A percentile compares a stretch with the other conserved stretches of the same genome.
These are phyloP conservation scores for Aplidium turbinatum DNA, from an alignment of 23 tunicate genomes.

Conservation along the genomic window DNA sequence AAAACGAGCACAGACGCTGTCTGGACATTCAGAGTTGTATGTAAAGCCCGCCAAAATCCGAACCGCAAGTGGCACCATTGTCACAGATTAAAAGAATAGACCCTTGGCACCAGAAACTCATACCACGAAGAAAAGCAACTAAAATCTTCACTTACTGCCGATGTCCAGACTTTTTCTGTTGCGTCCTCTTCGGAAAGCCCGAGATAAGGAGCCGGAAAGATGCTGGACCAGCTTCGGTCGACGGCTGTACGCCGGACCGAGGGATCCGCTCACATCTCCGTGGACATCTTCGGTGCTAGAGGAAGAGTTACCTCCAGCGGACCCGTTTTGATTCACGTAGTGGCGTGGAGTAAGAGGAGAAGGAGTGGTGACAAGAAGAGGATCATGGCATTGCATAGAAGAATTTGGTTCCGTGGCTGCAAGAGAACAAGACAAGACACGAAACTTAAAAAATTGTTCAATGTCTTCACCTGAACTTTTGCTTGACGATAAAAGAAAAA, in stretches of 20 bases:
- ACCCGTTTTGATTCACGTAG: constrained; percentile 1
- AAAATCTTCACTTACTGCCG: constrained; percentile 58
- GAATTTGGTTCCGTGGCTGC: constrained; percentile 50
- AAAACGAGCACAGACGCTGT: too few species aligned
- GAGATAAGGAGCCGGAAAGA: constrained; percentile 80
- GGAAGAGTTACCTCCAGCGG: constrained; percentile 45
- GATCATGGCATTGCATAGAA: constrained; percentile 45
- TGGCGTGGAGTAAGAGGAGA: constrained; percentile 55
- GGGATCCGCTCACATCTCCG: constrained; percentile 31
- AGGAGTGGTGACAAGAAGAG: constrained; percentile 38
- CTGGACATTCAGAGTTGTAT: too few species aligned
- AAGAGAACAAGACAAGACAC: background rate
- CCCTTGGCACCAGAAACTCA: too few species aligned
- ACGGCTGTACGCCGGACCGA: constrained; percentile 14
- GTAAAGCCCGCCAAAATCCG: too few species aligned
- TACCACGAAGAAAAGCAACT: too few species aligned
- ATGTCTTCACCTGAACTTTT: background rate
- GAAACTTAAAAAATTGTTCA: background rate
- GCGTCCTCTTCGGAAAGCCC: constrained; percentile 69
- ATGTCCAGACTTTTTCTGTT: constrained; percentile 82
- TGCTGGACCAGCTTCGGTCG: constrained; percentile 47
- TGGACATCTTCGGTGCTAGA: constrained; percentile 52
- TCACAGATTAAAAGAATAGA: too few species aligned
- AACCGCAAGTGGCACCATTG: too few species aligned
- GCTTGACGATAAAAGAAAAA: too few species aligned